Base-by-base conservation (phyloP, 2,888 invertebrate genomes). In the Cheilosia variabilis region DNA sequence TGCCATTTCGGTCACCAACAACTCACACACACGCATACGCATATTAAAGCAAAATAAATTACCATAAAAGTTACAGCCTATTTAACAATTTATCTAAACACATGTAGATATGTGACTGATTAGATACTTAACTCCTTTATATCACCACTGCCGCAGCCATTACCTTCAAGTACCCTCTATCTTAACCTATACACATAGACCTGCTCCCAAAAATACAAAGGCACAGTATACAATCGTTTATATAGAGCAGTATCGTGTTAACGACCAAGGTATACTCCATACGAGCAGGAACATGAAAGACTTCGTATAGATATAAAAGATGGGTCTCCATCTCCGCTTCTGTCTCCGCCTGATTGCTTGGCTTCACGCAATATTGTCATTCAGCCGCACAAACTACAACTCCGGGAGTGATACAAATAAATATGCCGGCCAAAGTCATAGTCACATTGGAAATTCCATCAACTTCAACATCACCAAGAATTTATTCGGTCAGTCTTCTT, bases 51-150 rank as follows among this genome's bases (percentile, higher is more conserved):
- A 72, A 86, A 80, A 84, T 79, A 84, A 75, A 84, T 84, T 84
- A 84, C 79, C 84, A 84, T 84, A 84, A 84, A 84, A 84, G 79
- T 86, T 86, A 80, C 81, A 68, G 81, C 76, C 86, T 80, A 86
- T 81, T 86, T 86, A 81, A 86, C 86, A 86, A 81, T 86, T 86
- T 86, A 86, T 86, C 80, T 76, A 81, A 86, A 86, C 80, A 81
- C 86, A 81, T 81, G 86, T 86, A 86, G 76, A 86, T 81, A 81
- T 80, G 81, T 81, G 81, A 81, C 86, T 81, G 86, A 86, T 81
- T 86, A 86, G 71, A 76, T 81, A 80, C 75, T 86, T 86, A 81
- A 80, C 76, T 86, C 86, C 75, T 86, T 86, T 80, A 81, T 75
- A 71, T 84, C 79, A 63, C 79, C 73, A 53, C 63, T 60, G 58